These are phyloP conservation scores for Siniperca chuatsi DNA, from an alignment of 2,113 vertebrate species.

Conservation along the genomic window DNA sequence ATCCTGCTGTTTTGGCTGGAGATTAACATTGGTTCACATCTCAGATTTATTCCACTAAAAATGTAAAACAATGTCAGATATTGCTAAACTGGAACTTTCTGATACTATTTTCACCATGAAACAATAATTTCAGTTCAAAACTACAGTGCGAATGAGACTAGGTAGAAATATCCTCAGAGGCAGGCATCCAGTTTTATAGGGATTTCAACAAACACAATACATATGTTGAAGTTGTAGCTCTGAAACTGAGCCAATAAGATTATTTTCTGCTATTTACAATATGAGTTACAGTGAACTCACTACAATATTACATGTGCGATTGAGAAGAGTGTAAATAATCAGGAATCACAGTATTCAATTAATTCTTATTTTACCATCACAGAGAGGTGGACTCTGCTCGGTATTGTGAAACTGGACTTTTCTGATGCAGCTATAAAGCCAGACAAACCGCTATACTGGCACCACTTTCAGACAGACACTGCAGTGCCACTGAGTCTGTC, in stretches of 20 bases:
- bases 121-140: neutral
- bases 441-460: neutral
- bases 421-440: constrained; percentile 8
- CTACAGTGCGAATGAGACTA: neutral
- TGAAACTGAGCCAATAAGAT: neutral
- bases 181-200: neutral
- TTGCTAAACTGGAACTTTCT: neutral
- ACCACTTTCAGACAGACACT: neutral
- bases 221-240: neutral
- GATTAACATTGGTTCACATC: neutral
- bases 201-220: neutral
- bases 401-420: constrained; percentile 4
- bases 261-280: too few species aligned
- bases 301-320: neutral
- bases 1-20: neutral
- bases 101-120: neutral
- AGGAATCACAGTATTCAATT: neutral
- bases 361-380: neutral
- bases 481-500: neutral
- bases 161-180: too few species aligned
- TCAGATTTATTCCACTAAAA: neutral
- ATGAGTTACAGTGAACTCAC: neutral
- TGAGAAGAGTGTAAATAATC: neutral
- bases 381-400: constrained; percentile 2
- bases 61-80: neutral